Percentiles rank a stretch among this genome's conserved stretches.
These are phyloP conservation scores for Callipepla squamata DNA, from an alignment of 2,113 vertebrate species.

Conservation along the genomic window DNA sequence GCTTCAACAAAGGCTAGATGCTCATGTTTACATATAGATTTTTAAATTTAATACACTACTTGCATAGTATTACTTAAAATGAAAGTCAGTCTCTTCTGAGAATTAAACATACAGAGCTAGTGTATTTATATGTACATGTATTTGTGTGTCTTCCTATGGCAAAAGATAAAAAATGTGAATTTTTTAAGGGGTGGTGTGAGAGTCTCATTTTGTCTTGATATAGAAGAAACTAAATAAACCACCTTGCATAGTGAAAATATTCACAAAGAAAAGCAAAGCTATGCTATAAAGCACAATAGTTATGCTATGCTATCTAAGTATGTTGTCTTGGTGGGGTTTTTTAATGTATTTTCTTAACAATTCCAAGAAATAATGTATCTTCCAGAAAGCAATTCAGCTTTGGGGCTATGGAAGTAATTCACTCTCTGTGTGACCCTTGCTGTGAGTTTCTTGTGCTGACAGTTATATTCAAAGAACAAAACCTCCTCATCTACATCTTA, in stretches of 20 bases:
- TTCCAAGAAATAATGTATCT: background rate
- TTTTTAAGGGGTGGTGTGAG: no score
- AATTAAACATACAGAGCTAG: background rate
- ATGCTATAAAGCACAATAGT: background rate
- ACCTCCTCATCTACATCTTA: background rate
- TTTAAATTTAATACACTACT: fast-evolving
- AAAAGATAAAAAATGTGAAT: background rate
- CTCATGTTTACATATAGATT: background rate
- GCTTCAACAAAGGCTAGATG: background rate
- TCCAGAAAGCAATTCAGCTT: background rate
- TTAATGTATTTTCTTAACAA: background rate
- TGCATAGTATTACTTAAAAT: background rate
- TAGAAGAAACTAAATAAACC: background rate
- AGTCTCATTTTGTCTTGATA: background rate
- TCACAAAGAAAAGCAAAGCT: background rate
- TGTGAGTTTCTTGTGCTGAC: background rate
- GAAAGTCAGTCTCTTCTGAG: background rate
- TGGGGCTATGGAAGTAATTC: background rate
- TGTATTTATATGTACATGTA: background rate
- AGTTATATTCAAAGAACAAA: background rate
- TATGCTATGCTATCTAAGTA: no score
- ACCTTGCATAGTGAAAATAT: background rate
- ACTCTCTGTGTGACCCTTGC: background rate
- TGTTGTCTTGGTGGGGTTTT: no score
- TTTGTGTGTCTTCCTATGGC: background rate